Conservation (phyloP, 2,113 vertebrate species). For the Trogon surrucura region DNA sequence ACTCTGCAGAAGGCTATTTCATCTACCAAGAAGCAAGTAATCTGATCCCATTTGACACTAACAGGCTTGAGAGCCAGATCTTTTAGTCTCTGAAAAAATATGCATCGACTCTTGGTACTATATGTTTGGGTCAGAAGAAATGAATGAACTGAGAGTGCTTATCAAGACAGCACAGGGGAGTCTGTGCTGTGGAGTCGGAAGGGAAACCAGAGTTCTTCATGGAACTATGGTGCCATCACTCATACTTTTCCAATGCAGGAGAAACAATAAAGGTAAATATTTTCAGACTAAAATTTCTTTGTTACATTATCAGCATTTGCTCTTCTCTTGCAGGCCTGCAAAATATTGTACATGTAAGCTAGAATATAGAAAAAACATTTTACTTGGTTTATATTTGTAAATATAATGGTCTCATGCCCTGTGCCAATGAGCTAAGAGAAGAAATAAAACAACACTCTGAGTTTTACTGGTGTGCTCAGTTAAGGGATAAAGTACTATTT, state of each 20-base stretch:
- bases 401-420: background rate
- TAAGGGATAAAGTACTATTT: background rate
- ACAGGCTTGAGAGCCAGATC: constrained; percentile 73
- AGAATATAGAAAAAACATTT: background rate
- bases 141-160: constrained; percentile 74
- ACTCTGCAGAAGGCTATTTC: constrained; percentile 61
- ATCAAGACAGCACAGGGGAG: constrained; percentile 53
- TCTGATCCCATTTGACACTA: constrained; percentile 54
- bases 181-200: constrained; percentile 74
- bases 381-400: background rate
- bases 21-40: constrained; percentile 68
- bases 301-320: background rate
- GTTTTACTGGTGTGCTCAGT: background rate
- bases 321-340: background rate
- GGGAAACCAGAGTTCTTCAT: constrained; percentile 60
- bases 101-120: constrained; percentile 90
- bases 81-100: constrained; percentile 63
- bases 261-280: constrained; percentile 76
- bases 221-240: constrained; percentile 78
- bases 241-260: constrained; percentile 47
- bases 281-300: background rate
- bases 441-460: background rate
- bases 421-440: background rate
- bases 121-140: constrained; percentile 64
- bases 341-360: background rate